Evolutionary conservation across 2,888 invertebrate species (phyloP).

Genomic region (Aplocera efformata): DNA sequence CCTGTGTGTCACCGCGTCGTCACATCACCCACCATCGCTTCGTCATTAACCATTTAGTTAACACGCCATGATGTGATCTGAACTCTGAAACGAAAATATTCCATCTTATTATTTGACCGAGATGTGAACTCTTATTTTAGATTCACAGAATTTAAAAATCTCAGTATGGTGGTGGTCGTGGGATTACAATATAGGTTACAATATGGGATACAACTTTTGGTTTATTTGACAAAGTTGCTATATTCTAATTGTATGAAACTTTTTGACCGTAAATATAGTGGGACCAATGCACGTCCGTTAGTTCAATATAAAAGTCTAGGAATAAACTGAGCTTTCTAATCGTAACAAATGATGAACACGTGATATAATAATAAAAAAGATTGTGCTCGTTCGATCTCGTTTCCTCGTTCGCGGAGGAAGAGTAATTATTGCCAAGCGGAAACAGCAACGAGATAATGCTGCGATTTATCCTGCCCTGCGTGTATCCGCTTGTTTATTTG

Average conservation of each 20-base stretch:
- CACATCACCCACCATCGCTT: constrained; percentile 34
- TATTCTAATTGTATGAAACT: no score
- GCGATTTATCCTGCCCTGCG: constrained; percentile 51
- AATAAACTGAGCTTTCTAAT: constrained; percentile 9
- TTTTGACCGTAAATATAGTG: no score
- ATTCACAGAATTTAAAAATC: no score
- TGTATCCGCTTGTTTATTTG: constrained; percentile 45
- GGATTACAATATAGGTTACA: no score
- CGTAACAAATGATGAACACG: constrained; percentile 44
- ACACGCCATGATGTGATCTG: constrained; percentile 1
- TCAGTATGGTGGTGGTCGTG: no score
- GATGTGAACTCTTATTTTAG: background rate
- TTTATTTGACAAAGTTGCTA: no score
- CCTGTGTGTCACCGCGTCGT: constrained; percentile 68
- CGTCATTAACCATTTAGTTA: constrained; percentile 27
- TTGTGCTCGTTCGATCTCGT: constrained; percentile 45
- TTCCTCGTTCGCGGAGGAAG: constrained; percentile 20
- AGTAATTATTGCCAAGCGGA: constrained; percentile 60
- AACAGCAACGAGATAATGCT: constrained; percentile 54
- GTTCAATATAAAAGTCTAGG: no score
- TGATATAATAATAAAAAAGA: no score
- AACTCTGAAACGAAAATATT: no score
- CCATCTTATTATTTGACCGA: no score
- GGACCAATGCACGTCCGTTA: no score
- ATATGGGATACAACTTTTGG: no score